Evolutionary conservation across 2,113 vertebrate species (phyloP).

Genomic region (Nanorana parkeri): DNA sequence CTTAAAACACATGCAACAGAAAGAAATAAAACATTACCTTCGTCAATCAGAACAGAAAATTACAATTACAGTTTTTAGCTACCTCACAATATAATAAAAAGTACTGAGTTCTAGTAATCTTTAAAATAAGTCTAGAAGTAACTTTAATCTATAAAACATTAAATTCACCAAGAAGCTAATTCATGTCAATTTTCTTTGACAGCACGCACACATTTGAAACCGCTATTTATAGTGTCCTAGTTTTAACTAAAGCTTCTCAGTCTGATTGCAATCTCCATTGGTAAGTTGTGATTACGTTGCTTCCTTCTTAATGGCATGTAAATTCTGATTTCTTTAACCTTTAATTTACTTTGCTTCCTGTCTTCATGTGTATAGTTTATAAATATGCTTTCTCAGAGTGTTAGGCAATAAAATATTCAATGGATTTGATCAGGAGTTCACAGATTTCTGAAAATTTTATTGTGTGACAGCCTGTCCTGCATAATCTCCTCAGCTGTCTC

Average conservation of each 20-base stretch:
- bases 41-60: too few relatives aligned
- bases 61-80: not conserved
- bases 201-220: not conserved
- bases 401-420: slow-evolving; percentile 92
- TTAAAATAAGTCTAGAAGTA: not conserved
- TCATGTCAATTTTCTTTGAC: slow-evolving; percentile 4
- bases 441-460: slow-evolving; percentile 94
- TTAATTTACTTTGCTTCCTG: slow-evolving; percentile 68
- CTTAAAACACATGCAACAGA: too few relatives aligned
- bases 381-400: slow-evolving; percentile 80
- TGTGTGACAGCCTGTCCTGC: slow-evolving; percentile 88
- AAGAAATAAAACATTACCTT: too few relatives aligned
- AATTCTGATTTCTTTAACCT: slow-evolving; percentile 59
- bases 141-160: not conserved
- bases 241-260: slow-evolving; percentile 48
- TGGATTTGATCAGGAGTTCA: slow-evolving; percentile 89
- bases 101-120: not conserved
- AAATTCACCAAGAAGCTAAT: slow-evolving; percentile 1
- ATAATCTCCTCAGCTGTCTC: slow-evolving; percentile 84
- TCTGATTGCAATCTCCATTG: slow-evolving; percentile 56
- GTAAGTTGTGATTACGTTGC: slow-evolving; percentile 50
- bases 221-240: slow-evolving; percentile 40
- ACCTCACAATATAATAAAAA: not conserved
- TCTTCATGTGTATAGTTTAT: slow-evolving; percentile 85
- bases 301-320: slow-evolving; percentile 50